phyloP scores from a whole-genome alignment of 2,888 invertebrate species.

The Hipparchia semele region DNA sequence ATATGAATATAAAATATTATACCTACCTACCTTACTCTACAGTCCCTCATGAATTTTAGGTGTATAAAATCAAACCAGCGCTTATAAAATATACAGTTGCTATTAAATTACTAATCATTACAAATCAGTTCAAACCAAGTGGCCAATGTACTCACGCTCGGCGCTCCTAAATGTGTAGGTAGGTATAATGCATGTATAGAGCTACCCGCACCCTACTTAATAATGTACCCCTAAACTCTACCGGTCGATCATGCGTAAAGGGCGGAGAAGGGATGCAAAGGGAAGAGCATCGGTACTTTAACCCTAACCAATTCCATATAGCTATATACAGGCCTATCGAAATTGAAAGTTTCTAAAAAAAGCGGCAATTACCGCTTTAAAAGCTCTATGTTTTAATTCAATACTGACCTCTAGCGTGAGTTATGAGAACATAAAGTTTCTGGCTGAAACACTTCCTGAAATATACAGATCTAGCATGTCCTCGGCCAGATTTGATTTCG shows the following conservation, averaged over 20 bases:
- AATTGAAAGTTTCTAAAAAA: slow-evolving; percentile 31
- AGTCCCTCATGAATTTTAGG: neutral
- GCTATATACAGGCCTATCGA: slow-evolving; percentile 46
- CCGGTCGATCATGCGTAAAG: slow-evolving; percentile 83
- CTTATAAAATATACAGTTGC: neutral
- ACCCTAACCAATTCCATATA: slow-evolving; percentile 59
- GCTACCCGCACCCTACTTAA: slow-evolving; percentile 68
- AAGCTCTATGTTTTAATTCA: slow-evolving; percentile 43
- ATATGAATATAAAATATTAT: neutral
- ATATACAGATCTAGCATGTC: slow-evolving; percentile 76
- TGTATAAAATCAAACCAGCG: neutral
- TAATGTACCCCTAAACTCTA: slow-evolving; percentile 77
- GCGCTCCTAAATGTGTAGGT: slow-evolving; percentile 5
- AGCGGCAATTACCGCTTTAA: slow-evolving; percentile 36
- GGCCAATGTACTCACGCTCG: too few relatives aligned
- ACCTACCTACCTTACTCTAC: neutral
- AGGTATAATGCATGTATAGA: slow-evolving; percentile 32
- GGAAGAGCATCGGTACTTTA: slow-evolving; percentile 79
- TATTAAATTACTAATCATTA: neutral
- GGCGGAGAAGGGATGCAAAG: slow-evolving; percentile 82
- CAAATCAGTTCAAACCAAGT: slow-evolving; percentile 2
- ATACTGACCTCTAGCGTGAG: slow-evolving; percentile 81
- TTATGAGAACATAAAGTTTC: slow-evolving; percentile 78
- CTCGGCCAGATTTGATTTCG: slow-evolving; percentile 61
- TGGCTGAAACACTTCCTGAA: slow-evolving; percentile 80